Conservation (phyloP, 1,140 invertebrate species). For the Psilanteris sp. region DNA sequence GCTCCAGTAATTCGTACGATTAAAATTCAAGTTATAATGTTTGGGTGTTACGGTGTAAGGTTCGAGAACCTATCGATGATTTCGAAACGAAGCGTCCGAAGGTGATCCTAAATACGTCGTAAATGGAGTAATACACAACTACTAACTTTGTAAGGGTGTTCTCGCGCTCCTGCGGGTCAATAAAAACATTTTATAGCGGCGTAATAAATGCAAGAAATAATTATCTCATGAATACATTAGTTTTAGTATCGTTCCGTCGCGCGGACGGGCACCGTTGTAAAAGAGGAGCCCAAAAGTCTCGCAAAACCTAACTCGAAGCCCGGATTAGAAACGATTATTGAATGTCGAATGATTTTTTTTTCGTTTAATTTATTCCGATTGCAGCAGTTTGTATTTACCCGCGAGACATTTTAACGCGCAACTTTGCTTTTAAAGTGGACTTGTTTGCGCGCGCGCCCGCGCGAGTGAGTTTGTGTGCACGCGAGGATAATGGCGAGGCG, state of each 20-base stretch:
- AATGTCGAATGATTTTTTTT: conserved; percentile 2
- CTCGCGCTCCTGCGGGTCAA: conserved; percentile 63
- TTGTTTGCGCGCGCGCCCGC: background rate
- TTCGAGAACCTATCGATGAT: conserved; percentile 43
- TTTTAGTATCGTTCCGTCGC: conserved; percentile 73
- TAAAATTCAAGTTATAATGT: conserved; percentile 37
- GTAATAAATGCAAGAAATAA: conserved; percentile 78
- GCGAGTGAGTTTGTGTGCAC: background rate
- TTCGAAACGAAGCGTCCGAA: conserved; percentile 31
- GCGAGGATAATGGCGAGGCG: conserved; percentile 25
- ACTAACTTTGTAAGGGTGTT: conserved; percentile 74
- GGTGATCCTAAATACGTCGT: conserved; percentile 64
- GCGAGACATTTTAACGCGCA: conserved; percentile 16
- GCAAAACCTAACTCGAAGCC: conserved; percentile 60
- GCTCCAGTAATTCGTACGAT: conserved; percentile 22
- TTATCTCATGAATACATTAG: conserved; percentile 79
- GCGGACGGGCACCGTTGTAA: conserved; percentile 67
- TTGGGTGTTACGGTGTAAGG: conserved; percentile 1
- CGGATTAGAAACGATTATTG: conserved; percentile 29
- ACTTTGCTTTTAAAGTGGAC: background rate
- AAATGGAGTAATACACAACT: conserved; percentile 58
- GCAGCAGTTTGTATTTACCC: conserved; percentile 1
- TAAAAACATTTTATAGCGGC: conserved; percentile 73
- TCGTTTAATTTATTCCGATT: conserved; percentile 9
- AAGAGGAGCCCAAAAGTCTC: no score